Evolutionary conservation across 2,113 vertebrate species (phyloP).

Genomic region (Gadus chalcogrammus): DNA sequence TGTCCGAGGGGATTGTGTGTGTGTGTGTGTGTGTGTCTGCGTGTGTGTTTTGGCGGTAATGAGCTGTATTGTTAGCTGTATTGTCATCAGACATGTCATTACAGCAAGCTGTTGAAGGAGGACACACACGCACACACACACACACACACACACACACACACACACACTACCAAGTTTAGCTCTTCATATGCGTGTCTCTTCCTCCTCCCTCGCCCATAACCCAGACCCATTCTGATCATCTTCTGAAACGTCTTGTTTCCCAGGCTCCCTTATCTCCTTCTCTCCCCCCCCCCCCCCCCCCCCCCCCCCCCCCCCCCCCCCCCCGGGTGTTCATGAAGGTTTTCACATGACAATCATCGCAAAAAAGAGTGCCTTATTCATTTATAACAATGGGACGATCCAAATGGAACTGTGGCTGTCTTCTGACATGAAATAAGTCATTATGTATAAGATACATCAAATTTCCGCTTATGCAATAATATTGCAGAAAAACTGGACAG

Average conservation of each 20-base stretch:
- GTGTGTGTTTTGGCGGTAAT: conserved; percentile 22
- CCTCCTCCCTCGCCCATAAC: neutral
- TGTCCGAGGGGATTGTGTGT: conserved; percentile 1
- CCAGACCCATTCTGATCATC: no score
- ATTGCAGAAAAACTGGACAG: no score
- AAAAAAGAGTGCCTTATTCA: no score
- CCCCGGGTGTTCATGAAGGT: no score
- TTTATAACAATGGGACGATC: no score
- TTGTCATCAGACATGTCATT: conserved; percentile 45
- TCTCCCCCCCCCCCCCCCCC: conserved; percentile 2
- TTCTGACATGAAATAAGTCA: no score
- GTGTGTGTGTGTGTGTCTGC: conserved; percentile 4
- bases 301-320: neutral
- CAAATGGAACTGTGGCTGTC: no score
- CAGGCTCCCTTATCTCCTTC: neutral
- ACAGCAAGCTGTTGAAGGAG: conserved; percentile 1
- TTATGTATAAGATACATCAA: no score
- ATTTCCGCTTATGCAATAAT: no score
- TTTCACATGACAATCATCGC: no score
- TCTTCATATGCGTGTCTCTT: neutral
- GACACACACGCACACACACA: conserved; percentile 15
- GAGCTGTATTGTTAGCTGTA: conserved; percentile 43
- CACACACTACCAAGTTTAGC: neutral
- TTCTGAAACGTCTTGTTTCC: neutral
- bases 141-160: conserved; percentile 9